Conservation (phyloP, 92 coral and sea anemone genomes). For the Bergia sp. region DNA sequence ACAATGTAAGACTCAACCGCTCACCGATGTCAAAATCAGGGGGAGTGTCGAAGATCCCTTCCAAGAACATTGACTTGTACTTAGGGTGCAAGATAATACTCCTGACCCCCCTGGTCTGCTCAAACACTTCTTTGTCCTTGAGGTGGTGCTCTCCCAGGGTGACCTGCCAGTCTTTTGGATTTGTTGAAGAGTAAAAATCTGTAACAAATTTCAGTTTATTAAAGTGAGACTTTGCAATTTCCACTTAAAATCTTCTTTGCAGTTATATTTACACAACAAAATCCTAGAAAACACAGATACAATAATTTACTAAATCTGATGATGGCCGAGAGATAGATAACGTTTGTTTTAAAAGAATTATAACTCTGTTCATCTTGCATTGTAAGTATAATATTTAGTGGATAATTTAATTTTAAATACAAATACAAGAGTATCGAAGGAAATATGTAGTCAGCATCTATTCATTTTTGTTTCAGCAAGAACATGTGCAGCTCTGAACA, state of each 20-base stretch:
- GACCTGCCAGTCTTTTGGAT: constrained; percentile 75
- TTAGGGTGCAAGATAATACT: constrained; percentile 75
- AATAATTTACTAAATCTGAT: too few species aligned
- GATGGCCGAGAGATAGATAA: too few species aligned
- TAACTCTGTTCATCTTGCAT: too few species aligned
- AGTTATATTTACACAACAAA: too few species aligned
- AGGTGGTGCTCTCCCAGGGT: constrained; percentile 84
- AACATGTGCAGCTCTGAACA: too few species aligned
- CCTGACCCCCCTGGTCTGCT: constrained; percentile 66
- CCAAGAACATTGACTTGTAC: constrained; percentile 87
- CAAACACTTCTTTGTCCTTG: constrained; percentile 70
- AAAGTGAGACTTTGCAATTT: neutral
- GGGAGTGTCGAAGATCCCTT: constrained; percentile 78
- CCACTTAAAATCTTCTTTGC: neutral
- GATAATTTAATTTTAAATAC: too few species aligned
- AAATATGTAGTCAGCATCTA: too few species aligned
- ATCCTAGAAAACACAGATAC: neutral
- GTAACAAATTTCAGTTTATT: neutral
- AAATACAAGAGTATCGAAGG: too few species aligned
- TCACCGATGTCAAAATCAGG: constrained; percentile 92
- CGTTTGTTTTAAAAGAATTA: too few species aligned
- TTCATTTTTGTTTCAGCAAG: too few species aligned
- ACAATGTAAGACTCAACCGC: neutral
- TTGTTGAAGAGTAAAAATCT: constrained; percentile 76
- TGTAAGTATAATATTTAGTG: too few species aligned